Percentiles rank a stretch among this genome's conserved stretches.
Evolutionary conservation across 2,797 vertebrate genomes (phyloP).

Genomic region (Ptychobarbus kaznakovi): DNA sequence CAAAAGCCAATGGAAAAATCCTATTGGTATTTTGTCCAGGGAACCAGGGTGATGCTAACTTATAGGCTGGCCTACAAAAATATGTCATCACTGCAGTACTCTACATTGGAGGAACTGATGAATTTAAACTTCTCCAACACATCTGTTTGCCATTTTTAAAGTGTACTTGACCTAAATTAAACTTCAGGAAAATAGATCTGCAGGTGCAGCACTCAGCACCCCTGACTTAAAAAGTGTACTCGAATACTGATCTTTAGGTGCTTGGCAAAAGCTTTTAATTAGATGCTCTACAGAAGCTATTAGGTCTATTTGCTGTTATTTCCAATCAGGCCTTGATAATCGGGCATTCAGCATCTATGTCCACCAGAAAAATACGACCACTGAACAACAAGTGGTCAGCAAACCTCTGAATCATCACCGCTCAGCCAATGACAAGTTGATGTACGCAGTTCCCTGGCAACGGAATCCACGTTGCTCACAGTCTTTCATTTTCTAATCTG

Average conservation of each 20-base stretch:
- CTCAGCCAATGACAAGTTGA: constrained; percentile 57
- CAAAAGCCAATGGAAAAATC: not conserved
- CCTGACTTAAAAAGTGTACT: not conserved
- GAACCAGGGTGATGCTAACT: not conserved
- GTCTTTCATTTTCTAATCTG: constrained; percentile 61
- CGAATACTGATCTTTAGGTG: not conserved
- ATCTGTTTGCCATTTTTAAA: not conserved
- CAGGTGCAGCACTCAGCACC: constrained; percentile 15
- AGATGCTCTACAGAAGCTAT: not conserved
- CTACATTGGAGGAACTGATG: not conserved
- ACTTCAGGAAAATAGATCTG: constrained; percentile 9
- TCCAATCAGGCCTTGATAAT: constrained; percentile 1
- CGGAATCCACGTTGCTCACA: constrained; percentile 44
- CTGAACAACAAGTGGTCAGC: constrained; percentile 57
- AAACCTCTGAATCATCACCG: constrained; percentile 57
- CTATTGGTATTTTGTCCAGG: not conserved
- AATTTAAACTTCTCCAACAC: constrained; percentile 18
- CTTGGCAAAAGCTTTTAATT: not conserved
- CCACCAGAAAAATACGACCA: constrained; percentile 25
- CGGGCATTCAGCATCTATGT: constrained; percentile 56
- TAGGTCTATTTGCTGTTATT: constrained; percentile 1
- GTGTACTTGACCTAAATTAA: not conserved
- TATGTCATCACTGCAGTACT: not conserved
- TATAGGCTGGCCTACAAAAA: not conserved
- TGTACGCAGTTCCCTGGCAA: constrained; percentile 59